A percentile compares a stretch with the other conserved stretches of the same genome.
Evolutionary conservation across 2,888 invertebrate genomes (phyloP).

Genomic region (Hyposoter didymator): DNA sequence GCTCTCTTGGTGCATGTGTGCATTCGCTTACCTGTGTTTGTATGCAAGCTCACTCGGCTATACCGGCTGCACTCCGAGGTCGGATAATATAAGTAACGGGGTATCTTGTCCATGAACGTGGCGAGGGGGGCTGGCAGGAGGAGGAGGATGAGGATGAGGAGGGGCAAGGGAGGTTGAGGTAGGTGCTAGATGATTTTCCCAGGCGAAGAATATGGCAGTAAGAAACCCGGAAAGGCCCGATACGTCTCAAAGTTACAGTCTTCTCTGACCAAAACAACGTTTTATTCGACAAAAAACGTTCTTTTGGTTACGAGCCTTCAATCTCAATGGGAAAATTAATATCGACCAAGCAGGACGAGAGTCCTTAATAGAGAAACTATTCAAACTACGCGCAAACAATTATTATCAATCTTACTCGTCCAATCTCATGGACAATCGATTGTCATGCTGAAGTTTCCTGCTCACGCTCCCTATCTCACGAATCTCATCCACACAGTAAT

Average conservation of each 20-base stretch:
- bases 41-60: slow-evolving; percentile 59
- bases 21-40: slow-evolving; percentile 1
- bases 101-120: slow-evolving; percentile 65
- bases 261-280: background rate
- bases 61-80: slow-evolving; percentile 64
- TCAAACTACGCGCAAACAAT: background rate
- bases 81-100: slow-evolving; percentile 69
- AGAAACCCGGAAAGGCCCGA: slow-evolving; percentile 70
- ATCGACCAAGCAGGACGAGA: background rate
- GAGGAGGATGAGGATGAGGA: slow-evolving; percentile 22
- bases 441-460: slow-evolving; percentile 55
- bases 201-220: slow-evolving; percentile 65
- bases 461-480: slow-evolving; percentile 29
- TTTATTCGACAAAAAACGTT: background rate
- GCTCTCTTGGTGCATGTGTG: slow-evolving; percentile 33
- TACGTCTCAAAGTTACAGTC: slow-evolving; percentile 57
- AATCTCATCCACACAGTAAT: slow-evolving; percentile 15
- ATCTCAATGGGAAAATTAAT: background rate
- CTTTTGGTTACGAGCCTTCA: background rate
- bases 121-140: slow-evolving; percentile 15
- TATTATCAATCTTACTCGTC: background rate
- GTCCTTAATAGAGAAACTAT: background rate
- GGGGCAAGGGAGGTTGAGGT: slow-evolving; percentile 58
- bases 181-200: slow-evolving; percentile 68
- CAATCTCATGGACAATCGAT: slow-evolving; percentile 35